phyloP scores from a whole-genome alignment of 2,797 vertebrate genomes.

The Calcarius lapponicus region DNA sequence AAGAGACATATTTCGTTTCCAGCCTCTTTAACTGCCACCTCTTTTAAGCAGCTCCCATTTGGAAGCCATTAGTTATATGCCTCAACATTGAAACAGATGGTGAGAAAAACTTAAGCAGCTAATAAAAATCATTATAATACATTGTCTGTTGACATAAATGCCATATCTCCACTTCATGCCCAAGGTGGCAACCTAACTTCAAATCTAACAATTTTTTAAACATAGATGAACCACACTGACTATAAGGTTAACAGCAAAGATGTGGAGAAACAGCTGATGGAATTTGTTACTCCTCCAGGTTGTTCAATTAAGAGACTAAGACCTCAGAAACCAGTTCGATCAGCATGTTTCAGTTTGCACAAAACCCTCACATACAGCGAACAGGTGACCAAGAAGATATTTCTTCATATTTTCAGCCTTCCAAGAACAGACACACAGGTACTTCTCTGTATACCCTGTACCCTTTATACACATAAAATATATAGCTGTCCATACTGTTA shows the following conservation, averaged over 20 bases:
- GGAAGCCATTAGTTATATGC: neutral
- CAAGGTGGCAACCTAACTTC: neutral
- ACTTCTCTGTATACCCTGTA: neutral
- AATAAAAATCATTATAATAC: neutral
- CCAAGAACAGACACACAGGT: neutral
- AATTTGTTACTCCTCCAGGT: neutral
- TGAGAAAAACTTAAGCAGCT: neutral
- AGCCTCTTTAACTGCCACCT: neutral
- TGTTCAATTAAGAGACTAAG: neutral
- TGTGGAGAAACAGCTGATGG: neutral
- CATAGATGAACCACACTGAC: neutral
- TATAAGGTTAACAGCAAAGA: neutral
- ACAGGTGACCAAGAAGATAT: neutral
- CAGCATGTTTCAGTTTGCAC: neutral
- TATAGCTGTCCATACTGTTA: neutral
- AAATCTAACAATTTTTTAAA: neutral
- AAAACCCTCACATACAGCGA: neutral
- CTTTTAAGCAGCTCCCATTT: neutral
- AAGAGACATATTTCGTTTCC: neutral
- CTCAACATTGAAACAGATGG: neutral
- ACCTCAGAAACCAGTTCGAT: neutral
- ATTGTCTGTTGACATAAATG: neutral
- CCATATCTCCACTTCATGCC: neutral
- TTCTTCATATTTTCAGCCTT: neutral
- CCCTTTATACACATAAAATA: neutral